Conservation (phyloP, 2,888 invertebrate species). For the Polyommatus icarus region DNA sequence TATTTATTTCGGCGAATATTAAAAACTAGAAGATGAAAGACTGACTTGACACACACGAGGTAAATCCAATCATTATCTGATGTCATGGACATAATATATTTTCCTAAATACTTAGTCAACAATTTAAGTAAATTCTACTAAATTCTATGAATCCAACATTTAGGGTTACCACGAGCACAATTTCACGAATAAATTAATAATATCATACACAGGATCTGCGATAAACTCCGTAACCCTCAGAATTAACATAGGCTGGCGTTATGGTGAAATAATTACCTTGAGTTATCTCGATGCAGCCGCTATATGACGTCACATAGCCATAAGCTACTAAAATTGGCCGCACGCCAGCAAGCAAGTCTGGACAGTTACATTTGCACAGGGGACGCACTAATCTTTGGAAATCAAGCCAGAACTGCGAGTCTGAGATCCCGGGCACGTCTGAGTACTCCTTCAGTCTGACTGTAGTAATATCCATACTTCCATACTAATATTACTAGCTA, state of each 20-base stretch:
- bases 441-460: background rate
- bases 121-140: too few relatives aligned
- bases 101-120: too few relatives aligned
- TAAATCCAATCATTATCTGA: too few relatives aligned
- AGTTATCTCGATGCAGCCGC: slow-evolving; percentile 38
- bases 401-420: slow-evolving; percentile 43
- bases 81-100: too few relatives aligned
- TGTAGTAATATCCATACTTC: too few relatives aligned
- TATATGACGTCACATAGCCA: slow-evolving; percentile 46
- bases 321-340: slow-evolving; percentile 59
- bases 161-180: background rate
- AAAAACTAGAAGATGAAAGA: too few relatives aligned
- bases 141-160: background rate
- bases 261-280: slow-evolving; percentile 33
- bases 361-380: slow-evolving; percentile 63
- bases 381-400: slow-evolving; percentile 53
- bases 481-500: too few relatives aligned
- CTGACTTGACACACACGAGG: too few relatives aligned
- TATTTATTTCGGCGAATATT: too few relatives aligned
- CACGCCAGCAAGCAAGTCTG: slow-evolving; percentile 65
- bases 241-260: slow-evolving; percentile 17
- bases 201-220: background rate
- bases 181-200: background rate
- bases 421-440: background rate
- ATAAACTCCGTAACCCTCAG: background rate